phyloP scores from a whole-genome alignment of 1,140 invertebrate genomes.

The Copidosoma floridanum region DNA sequence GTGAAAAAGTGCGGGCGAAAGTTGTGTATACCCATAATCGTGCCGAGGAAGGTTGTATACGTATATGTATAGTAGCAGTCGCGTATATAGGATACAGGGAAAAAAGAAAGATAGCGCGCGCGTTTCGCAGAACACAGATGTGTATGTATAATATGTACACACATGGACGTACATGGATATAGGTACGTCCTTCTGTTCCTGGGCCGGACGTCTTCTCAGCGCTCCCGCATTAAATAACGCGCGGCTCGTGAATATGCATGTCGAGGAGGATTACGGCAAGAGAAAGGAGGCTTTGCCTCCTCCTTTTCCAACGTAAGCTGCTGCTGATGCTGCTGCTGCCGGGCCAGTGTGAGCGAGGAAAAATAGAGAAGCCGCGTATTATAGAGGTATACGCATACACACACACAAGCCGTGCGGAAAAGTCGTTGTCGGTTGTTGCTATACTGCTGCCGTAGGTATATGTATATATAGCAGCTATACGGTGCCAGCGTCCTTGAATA shows the following conservation, averaged over 20 bases:
- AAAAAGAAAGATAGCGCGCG: slow-evolving; percentile 9
- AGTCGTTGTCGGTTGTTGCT: no score
- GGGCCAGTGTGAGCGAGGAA: not conserved
- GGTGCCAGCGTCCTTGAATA: slow-evolving; percentile 23
- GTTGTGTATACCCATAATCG: slow-evolving; percentile 8
- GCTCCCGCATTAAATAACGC: slow-evolving; percentile 23
- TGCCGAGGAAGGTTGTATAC: no score
- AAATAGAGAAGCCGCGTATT: not conserved
- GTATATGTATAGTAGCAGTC: no score
- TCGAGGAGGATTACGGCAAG: not conserved
- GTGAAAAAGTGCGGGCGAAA: no score
- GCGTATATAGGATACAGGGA: not conserved
- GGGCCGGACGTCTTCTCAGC: slow-evolving; percentile 18
- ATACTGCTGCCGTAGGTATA: no score
- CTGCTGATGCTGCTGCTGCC: no score
- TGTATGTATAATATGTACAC: no score
- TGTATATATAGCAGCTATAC: no score
- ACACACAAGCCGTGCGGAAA: slow-evolving; percentile 19
- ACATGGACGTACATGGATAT: no score
- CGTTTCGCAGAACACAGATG: slow-evolving; percentile 15
- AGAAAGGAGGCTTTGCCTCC: not conserved
- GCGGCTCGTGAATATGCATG: slow-evolving; percentile 24
- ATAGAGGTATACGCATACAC: no score
- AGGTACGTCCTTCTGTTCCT: no score
- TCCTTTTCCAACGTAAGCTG: no score